phyloP scores from a whole-genome alignment of 1,140 invertebrate genomes.

The Drosophila pseudoananassae region DNA sequence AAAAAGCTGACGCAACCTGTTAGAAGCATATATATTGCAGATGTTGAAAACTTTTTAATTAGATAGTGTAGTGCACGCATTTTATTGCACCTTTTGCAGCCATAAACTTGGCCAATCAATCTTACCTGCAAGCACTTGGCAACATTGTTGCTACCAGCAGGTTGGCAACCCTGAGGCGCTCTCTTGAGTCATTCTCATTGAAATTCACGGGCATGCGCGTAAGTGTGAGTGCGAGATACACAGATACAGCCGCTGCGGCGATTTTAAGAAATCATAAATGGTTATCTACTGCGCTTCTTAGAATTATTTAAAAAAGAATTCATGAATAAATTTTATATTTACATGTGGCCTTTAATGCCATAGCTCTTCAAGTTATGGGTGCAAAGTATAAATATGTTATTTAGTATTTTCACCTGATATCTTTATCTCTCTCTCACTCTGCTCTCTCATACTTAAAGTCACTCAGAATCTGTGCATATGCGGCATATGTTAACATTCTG shows the following conservation, averaged over 20 bases:
- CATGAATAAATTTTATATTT: no score
- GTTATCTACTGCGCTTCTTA: background rate
- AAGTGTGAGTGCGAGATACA: constrained; percentile 12
- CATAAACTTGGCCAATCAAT: constrained; percentile 21
- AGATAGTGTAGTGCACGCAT: background rate
- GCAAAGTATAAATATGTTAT: no score
- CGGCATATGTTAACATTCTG: background rate
- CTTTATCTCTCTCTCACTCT: background rate
- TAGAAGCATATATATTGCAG: background rate
- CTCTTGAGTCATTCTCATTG: background rate
- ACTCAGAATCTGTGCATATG: background rate
- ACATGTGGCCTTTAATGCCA: background rate
- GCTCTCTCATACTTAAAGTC: background rate
- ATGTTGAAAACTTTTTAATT: constrained; percentile 19
- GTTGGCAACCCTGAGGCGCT: constrained; percentile 37
- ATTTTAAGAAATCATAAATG: background rate
- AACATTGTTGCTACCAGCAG: constrained; percentile 39
- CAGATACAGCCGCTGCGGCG: constrained; percentile 1
- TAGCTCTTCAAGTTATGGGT: background rate
- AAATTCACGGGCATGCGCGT: constrained; percentile 45
- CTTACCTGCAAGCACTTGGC: constrained; percentile 39
- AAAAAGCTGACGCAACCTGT: constrained; percentile 3
- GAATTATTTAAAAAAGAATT: background rate
- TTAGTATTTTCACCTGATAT: background rate
- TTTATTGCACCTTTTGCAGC: constrained; percentile 19